Base-by-base conservation (phyloP, 1,140 invertebrate genomes). In the Microplitis demolitor region DNA sequence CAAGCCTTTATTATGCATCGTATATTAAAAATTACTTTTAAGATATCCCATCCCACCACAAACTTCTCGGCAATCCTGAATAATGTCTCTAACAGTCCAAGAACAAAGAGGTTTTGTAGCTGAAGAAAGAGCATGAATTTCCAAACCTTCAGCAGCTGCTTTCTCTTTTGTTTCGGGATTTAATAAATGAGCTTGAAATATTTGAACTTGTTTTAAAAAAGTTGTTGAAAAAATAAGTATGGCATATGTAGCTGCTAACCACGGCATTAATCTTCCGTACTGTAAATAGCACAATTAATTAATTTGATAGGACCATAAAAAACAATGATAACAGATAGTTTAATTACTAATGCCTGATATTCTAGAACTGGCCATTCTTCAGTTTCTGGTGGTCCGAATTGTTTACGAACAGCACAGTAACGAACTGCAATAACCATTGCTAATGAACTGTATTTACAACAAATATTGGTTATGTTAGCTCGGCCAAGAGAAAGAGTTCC, bases 181-280 rank as follows among this genome's bases (percentile, higher is more conserved):
- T 0, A 82, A 5, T 11, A 84, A 67, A 14, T 82, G 79, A 0
- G 79, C 58, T 4, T 79, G 74, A 76, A 88, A 87, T 3, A 80
- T n/a, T 6, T 24, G 37, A 3, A 81, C 67, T n/a, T 39, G 61
- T 4, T 60, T 39, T 16, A 71, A 14, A 34, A 90, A 89, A 54
- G 85, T 87, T 50, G 84, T 83, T 2, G 92, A 89, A 78, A 94
- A 96, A 74, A 94, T 88, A 78, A 92, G 92, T 74, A 96, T 83
- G 6, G 93, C 92, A 79, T 94, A 96, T 0, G 91, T 90, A 6
- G 92, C 91, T n/a, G 96, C 94, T 62, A 99, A 84, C 83, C 94
- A 93, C 2, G 97, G 97, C 78, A 99, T 91, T 2, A 99, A 85
- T 66, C 97, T 90, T 90, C 95, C 96, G 95, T 98, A 96, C 95